Evolutionary conservation across 2,113 vertebrate genomes (phyloP), one percentile per base, ranked within the genome.

Genomic region (Isurus oxyrinchus): DNA sequence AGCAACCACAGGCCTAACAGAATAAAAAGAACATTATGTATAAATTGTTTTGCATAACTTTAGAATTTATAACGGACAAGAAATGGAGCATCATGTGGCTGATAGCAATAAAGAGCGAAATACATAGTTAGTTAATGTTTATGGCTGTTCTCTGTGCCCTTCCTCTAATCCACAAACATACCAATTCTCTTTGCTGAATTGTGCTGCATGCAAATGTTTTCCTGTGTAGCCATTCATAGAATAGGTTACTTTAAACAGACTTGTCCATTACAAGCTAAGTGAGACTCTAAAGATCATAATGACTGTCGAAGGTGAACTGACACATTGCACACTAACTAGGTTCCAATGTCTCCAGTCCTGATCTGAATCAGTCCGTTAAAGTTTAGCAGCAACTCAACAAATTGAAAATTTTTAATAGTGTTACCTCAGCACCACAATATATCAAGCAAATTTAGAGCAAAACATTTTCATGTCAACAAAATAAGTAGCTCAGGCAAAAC

Each of bases 1-100:
- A n/a, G 99, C 98, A 96, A 99, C 98, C 88, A 99, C 99, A 13
- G 99, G 99, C 97, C 99, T 99, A 97, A 19, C 96, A 35, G 96
- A 61, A 95, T 63, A 96, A 49, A 96, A 13, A 40, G 25, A 81
- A 72, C 19, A 27, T 40, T 25, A 61, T 23, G 14, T 94, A 40
- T 6, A 66, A 49, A 94, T 61, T 81, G 5, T 21, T 10, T 44
- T 95, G 19, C 44, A 49, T 23, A 69, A 40, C 27, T n/a, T 16
- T 66, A 94, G 3, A 94, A 94, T 23, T 79, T 86, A 76, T 96
- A 88, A 67, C 25, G 35, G 40, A 55, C 31, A 86, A 31, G 53
- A 91, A 63, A 94, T 40, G 7, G 3, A 93, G 35, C 57, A 81
- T 81, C 4, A 13, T 8, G 57, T 11, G 90, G 16, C 14, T 93